Percentiles rank a stretch among this genome's conserved stretches.
Conservation (phyloP, 2,113 vertebrate genomes). For the Neolamprologus caudopunctatus region DNA sequence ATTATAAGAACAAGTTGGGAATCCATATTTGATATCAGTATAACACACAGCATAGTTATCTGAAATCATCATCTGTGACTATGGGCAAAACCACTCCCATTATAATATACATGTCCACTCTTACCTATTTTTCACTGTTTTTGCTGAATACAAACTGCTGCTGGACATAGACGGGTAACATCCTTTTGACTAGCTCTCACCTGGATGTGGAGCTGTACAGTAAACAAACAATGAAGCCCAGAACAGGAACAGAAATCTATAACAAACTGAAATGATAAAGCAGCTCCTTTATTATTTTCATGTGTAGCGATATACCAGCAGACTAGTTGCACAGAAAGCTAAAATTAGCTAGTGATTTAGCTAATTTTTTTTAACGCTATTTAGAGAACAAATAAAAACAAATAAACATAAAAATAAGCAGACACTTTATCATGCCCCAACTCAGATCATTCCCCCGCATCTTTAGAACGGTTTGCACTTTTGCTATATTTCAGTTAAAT, state of each 20-base stretch:
- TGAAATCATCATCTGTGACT: not conserved
- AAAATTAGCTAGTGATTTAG: not conserved
- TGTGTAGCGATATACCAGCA: not conserved
- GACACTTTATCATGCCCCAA: not conserved
- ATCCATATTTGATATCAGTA: not conserved
- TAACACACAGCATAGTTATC: not conserved
- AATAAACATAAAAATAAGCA: not conserved
- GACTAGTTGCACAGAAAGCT: not conserved
- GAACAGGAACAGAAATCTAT: not conserved
- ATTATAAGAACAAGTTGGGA: not conserved
- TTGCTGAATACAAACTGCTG: not conserved
- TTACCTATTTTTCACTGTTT: not conserved
- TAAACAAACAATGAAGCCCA: not conserved
- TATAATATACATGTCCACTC: not conserved
- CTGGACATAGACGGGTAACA: not conserved
- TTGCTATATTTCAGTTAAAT: not conserved
- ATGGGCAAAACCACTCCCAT: not conserved
- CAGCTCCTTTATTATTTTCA: not conserved
- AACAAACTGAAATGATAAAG: not conserved
- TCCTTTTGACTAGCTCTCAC: not conserved
- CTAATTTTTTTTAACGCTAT: accelerated
- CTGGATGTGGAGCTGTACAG: not conserved
- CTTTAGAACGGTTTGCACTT: not conserved
- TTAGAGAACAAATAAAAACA: not conserved
- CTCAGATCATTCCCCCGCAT: not conserved